Conservation (phyloP, 2,113 vertebrate species). For the Isurus oxyrinchus region DNA sequence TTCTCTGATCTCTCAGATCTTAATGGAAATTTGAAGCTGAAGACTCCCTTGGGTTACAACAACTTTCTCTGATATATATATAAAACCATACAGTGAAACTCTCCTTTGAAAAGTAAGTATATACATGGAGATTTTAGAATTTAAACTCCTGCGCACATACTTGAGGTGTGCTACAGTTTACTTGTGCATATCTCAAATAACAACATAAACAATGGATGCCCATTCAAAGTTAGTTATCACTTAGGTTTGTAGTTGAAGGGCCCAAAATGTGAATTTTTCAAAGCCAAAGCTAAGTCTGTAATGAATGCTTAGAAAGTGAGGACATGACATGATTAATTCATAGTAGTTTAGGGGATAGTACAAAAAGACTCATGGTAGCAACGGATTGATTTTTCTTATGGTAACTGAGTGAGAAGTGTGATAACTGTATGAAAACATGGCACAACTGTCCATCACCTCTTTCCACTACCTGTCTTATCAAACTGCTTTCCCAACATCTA, state of each 20-base stretch:
- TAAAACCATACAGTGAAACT: neutral
- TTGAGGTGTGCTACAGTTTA: neutral
- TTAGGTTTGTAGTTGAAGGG: neutral
- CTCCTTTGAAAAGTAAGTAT: neutral
- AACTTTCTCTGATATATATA: neutral
- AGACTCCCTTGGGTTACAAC: neutral
- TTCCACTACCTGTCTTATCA: neutral
- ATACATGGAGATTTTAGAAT: neutral
- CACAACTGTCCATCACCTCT: neutral
- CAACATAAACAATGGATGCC: too few species aligned
- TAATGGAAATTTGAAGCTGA: neutral
- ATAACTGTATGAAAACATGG: too few species aligned
- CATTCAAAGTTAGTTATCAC: neutral
- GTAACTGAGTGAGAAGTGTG: too few species aligned
- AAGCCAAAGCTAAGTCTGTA: neutral
- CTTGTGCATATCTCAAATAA: neutral
- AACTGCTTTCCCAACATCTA: neutral
- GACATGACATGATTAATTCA: neutral
- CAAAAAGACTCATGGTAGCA: too few species aligned
- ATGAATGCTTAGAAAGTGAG: neutral
- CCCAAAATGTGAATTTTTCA: neutral
- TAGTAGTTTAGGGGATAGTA: neutral
- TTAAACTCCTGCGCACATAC: neutral
- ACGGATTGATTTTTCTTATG: too few species aligned
- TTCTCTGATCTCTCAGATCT: constrained; percentile 4